These are phyloP conservation scores for Nannospalax galili DNA, from an alignment of 2,113 vertebrate species.

Conservation along the genomic window DNA sequence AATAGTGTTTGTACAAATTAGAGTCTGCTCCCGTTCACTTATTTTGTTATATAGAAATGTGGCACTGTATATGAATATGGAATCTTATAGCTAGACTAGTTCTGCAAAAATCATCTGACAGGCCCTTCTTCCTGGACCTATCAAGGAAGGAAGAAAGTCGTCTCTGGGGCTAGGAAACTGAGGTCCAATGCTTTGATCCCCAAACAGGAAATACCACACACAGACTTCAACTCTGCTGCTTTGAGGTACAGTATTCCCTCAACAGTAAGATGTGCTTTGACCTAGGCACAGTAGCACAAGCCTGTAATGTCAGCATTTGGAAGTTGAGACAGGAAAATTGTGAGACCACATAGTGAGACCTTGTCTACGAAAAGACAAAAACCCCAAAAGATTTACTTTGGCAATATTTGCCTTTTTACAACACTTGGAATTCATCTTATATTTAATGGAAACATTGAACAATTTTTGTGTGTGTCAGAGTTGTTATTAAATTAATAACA, in stretches of 20 bases:
- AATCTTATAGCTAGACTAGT: background rate
- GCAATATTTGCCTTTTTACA: background rate
- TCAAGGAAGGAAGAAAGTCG: background rate
- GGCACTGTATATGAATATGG: background rate
- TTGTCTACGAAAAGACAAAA: background rate
- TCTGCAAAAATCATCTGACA: background rate
- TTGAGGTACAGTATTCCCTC: conserved; percentile 40
- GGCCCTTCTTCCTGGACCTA: background rate
- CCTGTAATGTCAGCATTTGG: background rate
- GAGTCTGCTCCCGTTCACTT: background rate
- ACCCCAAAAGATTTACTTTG: background rate
- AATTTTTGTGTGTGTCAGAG: conserved; percentile 36
- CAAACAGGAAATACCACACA: background rate
- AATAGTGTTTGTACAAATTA: background rate
- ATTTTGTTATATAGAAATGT: background rate
- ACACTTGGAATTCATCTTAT: background rate
- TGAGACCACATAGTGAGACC: background rate
- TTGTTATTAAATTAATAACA: conserved; percentile 14
- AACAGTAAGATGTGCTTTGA: background rate
- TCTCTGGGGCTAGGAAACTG: background rate
- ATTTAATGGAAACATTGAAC: background rate
- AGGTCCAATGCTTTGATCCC: background rate
- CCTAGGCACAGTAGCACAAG: background rate
- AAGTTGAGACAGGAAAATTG: background rate
- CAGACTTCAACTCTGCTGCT: background rate